Percentiles rank a stretch among this genome's conserved stretches.
Conservation (phyloP, 2,888 invertebrate genomes). For the Caenorhabditis japonica region DNA sequence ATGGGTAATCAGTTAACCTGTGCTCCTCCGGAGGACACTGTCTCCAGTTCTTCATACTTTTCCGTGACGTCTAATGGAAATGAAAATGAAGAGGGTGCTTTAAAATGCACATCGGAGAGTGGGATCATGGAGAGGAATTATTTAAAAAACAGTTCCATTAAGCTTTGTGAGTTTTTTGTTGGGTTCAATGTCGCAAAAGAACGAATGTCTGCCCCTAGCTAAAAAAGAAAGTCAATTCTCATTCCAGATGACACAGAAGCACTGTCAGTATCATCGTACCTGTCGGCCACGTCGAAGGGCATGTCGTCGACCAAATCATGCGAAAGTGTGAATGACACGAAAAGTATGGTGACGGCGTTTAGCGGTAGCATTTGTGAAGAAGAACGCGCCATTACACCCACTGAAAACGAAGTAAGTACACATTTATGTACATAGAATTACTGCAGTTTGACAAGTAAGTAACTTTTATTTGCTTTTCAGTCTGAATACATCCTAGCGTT, state of each 20-base stretch:
- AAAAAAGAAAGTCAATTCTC: not conserved
- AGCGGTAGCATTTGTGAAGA: slow-evolving; percentile 66
- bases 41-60: slow-evolving; percentile 52
- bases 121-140: too few species aligned
- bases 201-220: too few species aligned
- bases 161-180: too few species aligned
- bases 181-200: too few species aligned
- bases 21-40: slow-evolving; percentile 37
- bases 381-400: slow-evolving; percentile 72
- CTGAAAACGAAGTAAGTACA: slow-evolving; percentile 69
- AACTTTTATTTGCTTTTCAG: slow-evolving; percentile 51
- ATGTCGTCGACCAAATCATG: slow-evolving; percentile 72
- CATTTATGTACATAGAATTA: too few species aligned
- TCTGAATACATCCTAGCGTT: slow-evolving; percentile 78
- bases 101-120: too few species aligned
- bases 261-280: slow-evolving; percentile 71
- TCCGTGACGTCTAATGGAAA: slow-evolving; percentile 39
- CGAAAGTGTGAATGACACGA: slow-evolving; percentile 67
- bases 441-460: slow-evolving; percentile 10
- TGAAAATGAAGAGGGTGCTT: too few species aligned
- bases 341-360: slow-evolving; percentile 66
- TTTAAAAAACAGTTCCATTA: too few species aligned
- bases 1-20: slow-evolving; percentile 52
- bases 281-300: slow-evolving; percentile 75
- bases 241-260: slow-evolving; percentile 63